Evolutionary conservation across 2,888 invertebrate genomes (phyloP).

Genomic region (Griposia aprilina): DNA sequence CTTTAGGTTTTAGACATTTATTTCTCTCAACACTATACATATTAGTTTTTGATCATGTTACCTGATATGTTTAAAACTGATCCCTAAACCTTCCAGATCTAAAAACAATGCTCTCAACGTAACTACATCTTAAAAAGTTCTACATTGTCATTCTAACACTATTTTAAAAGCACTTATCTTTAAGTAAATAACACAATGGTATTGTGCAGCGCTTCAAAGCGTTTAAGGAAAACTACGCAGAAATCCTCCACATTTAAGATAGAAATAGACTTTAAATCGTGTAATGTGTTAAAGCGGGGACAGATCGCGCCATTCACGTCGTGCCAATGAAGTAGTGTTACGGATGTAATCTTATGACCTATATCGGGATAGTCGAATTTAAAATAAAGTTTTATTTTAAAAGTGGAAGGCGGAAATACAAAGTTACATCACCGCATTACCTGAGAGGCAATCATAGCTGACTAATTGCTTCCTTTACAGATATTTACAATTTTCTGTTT

Average conservation of each 20-base stretch:
- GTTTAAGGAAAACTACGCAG: too few species aligned
- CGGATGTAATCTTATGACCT: conserved; percentile 22
- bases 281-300: conserved; percentile 53
- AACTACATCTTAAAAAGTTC: neutral
- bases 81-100: neutral
- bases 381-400: conserved; percentile 2
- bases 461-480: conserved; percentile 9
- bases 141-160: conserved; percentile 23
- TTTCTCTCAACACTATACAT: too few species aligned
- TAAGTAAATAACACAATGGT: too few species aligned
- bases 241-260: too few species aligned
- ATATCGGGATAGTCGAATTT: conserved; percentile 9
- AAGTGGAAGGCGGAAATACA: neutral
- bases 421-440: neutral
- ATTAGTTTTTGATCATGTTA: neutral
- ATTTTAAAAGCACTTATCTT: too few species aligned
- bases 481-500: neutral
- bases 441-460: neutral
- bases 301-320: conserved; percentile 58
- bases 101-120: neutral
- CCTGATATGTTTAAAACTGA: neutral
- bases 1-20: too few species aligned
- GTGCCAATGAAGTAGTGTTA: conserved; percentile 40
- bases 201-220: too few species aligned
- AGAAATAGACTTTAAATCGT: conserved; percentile 6